These are phyloP conservation scores for Champsocephalus gunnari DNA, from an alignment of 2,797 vertebrate genomes.

Conservation along the genomic window DNA sequence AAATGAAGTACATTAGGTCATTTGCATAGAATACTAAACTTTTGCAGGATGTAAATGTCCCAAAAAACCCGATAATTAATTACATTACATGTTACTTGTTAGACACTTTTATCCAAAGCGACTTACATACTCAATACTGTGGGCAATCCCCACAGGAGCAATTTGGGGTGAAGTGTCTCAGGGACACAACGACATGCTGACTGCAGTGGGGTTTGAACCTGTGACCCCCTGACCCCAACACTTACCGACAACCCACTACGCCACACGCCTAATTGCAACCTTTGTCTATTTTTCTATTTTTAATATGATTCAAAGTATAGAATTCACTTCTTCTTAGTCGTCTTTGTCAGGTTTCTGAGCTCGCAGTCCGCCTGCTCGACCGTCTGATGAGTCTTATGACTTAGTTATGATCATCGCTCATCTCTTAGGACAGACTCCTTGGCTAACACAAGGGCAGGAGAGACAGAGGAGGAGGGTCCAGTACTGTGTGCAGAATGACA, in stretches of 20 bases:
- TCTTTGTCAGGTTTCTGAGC: constrained; percentile 21
- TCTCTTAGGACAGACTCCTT: not conserved
- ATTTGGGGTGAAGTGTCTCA: too few relatives aligned
- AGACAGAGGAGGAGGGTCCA: not conserved
- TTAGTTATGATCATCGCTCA: constrained; percentile 28
- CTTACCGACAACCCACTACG: too few relatives aligned
- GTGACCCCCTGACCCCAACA: too few relatives aligned
- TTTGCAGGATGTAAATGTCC: not conserved
- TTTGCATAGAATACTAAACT: not conserved
- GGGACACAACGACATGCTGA: too few relatives aligned
- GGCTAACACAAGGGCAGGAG: constrained; percentile 8
- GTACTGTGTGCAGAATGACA: not conserved
- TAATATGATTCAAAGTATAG: not conserved
- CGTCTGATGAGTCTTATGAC: constrained; percentile 49
- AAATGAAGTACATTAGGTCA: not conserved
- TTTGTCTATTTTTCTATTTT: not conserved
- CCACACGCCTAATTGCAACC: not conserved
- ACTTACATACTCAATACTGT: too few relatives aligned
- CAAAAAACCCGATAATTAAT: not conserved
- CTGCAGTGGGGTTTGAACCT: too few relatives aligned
- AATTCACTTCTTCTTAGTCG: constrained; percentile 34
- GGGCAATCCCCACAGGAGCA: too few relatives aligned
- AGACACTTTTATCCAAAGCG: too few relatives aligned
- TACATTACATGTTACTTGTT: too few relatives aligned
- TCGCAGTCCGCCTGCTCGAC: constrained; percentile 16